phyloP scores from a whole-genome alignment of 2,888 invertebrate species.

The Leptopilina drosophilae region DNA sequence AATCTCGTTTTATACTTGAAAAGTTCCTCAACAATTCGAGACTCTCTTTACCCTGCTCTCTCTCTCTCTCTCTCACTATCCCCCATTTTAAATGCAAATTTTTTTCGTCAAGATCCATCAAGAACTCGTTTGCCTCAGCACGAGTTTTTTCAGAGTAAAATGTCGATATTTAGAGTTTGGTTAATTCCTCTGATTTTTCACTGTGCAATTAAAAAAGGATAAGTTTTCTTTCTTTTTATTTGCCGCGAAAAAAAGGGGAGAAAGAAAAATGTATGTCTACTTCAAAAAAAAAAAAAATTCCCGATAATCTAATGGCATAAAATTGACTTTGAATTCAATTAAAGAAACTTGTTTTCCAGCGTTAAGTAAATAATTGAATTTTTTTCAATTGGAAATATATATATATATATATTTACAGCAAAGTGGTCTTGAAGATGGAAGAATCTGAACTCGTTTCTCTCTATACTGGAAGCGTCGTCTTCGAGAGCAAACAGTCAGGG shows the following conservation, averaged over 20 bases:
- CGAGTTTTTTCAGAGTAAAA: not conserved
- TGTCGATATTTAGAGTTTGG: not conserved
- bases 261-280: not conserved
- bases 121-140: conserved; percentile 3
- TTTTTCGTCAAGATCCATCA: conserved; percentile 4
- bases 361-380: conserved; percentile 7
- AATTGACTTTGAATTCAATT: conserved; percentile 19
- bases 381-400: conserved; percentile 16
- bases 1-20: conserved; percentile 4
- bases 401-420: not conserved
- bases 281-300: not conserved
- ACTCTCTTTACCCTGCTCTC: conserved; percentile 4
- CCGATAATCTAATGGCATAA: not conserved
- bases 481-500: not conserved
- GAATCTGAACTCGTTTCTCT: conserved; percentile 24
- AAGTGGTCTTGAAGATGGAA: not conserved
- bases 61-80: not conserved
- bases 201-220: too few relatives aligned
- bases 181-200: not conserved
- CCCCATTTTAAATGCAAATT: conserved; percentile 20
- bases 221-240: too few relatives aligned
- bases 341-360: not conserved
- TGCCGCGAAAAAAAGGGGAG: too few relatives aligned
- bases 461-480: not conserved
- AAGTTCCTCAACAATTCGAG: not conserved